Conservation (phyloP, 2,113 vertebrate genomes). For the Oophaga pumilio region DNA sequence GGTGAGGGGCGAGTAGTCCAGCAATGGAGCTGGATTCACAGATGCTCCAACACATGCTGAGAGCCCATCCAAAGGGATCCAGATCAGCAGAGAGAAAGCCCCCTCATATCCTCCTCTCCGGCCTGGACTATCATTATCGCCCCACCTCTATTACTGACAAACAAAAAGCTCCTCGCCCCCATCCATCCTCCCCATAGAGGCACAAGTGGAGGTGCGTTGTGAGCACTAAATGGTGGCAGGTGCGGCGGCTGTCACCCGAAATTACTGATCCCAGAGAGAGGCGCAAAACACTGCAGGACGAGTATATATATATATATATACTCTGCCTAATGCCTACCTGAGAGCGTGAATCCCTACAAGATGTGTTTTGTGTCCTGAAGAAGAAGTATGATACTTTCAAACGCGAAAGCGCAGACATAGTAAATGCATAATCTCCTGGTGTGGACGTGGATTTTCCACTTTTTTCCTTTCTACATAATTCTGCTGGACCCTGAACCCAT, state of each 20-base stretch:
- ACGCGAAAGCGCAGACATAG: too few species aligned
- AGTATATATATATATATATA: too few species aligned
- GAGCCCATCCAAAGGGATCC: not conserved
- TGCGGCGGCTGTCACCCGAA: conserved; percentile 17
- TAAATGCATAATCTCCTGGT: too few species aligned
- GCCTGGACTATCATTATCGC: conserved; percentile 6
- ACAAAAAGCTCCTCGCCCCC: conserved; percentile 15
- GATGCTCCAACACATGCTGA: not conserved
- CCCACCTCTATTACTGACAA: conserved; percentile 21
- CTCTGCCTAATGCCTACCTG: too few species aligned
- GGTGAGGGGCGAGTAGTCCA: not conserved
- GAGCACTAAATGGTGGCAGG: conserved; percentile 15
- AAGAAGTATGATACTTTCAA: too few species aligned
- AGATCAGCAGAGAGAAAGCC: not conserved
- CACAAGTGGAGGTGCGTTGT: not conserved
- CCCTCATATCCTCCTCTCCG: conserved; percentile 6
- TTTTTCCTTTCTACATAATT: too few species aligned
- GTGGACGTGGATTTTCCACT: too few species aligned
- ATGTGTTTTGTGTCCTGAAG: too few species aligned
- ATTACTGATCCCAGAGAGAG: conserved; percentile 40
- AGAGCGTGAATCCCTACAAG: too few species aligned
- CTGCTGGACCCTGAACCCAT: too few species aligned
- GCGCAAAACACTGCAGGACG: too few species aligned
- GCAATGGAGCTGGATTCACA: not conserved
- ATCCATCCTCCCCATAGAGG: conserved; percentile 16